Evolutionary conservation across 2,888 invertebrate species (phyloP).

Genomic region (Drosophila anceps): DNA sequence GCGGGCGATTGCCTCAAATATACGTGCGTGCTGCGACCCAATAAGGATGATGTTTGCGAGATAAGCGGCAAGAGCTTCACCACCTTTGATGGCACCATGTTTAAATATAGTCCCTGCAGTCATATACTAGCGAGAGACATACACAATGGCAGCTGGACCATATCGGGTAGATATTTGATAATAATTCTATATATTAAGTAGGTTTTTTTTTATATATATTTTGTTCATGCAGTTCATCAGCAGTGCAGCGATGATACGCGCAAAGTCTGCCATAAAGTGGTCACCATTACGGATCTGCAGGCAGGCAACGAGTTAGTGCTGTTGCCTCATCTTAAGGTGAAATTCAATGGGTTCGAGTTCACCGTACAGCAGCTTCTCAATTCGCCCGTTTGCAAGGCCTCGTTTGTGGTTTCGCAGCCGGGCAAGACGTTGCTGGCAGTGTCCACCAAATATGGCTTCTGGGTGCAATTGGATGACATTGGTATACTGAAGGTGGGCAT

Average conservation of each 20-base stretch:
- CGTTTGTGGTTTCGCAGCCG: conserved; percentile 89
- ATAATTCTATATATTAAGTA: background rate
- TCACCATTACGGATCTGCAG: conserved; percentile 88
- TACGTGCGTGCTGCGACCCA: conserved; percentile 88
- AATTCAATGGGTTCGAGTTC: conserved; percentile 88
- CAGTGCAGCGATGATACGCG: conserved; percentile 83
- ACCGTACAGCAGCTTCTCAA: conserved; percentile 83
- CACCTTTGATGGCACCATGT: conserved; percentile 92
- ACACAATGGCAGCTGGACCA: conserved; percentile 89
- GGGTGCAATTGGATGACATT: conserved; percentile 89
- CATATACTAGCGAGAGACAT: conserved; percentile 91
- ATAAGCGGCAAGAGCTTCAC: conserved; percentile 91
- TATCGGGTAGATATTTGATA: conserved; percentile 86
- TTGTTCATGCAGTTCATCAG: conserved; percentile 87
- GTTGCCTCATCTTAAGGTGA: conserved; percentile 88
- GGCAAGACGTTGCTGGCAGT: conserved; percentile 90
- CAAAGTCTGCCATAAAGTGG: conserved; percentile 87
- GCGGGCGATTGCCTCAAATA: conserved; percentile 87
- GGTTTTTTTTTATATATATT: conserved; percentile 82
- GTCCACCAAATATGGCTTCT: conserved; percentile 90
- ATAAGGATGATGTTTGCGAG: conserved; percentile 87
- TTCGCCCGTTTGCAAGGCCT: conserved; percentile 84
- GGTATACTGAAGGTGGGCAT: conserved; percentile 91
- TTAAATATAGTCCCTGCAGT: conserved; percentile 92
- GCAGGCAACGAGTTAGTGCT: conserved; percentile 86